Percentiles rank a stretch among this genome's conserved stretches.
Conservation (phyloP, 2,113 vertebrate genomes). For the Miniopterus natalensis region DNA sequence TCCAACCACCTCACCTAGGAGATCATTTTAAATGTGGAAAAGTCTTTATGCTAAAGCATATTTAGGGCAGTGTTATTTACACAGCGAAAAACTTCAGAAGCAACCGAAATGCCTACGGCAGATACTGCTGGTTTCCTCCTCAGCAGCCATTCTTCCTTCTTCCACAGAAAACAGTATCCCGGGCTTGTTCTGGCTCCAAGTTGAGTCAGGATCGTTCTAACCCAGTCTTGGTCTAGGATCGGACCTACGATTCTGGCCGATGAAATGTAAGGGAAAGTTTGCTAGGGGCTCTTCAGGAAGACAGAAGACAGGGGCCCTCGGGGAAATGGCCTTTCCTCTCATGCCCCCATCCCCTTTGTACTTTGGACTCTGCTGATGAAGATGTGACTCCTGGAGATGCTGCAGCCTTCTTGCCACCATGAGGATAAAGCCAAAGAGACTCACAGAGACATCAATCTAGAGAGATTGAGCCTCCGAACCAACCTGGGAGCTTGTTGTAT, state of each 20-base stretch:
- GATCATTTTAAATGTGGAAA: not conserved
- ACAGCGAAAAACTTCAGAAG: not conserved
- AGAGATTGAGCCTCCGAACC: not conserved
- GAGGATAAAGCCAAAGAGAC: not conserved
- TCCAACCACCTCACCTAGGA: not conserved
- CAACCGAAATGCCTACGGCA: not conserved
- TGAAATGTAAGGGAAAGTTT: not conserved
- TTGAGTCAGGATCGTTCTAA: not conserved
- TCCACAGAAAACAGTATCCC: not conserved
- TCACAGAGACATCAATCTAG: not conserved
- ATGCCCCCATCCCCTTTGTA: not conserved
- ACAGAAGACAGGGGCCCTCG: not conserved
- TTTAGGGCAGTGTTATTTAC: not conserved
- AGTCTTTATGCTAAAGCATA: not conserved
- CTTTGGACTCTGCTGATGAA: not conserved
- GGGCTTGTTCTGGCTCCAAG: not conserved
- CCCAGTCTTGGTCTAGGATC: not conserved
- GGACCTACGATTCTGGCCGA: not conserved
- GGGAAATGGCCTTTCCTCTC: not conserved
- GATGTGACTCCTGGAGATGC: not conserved
- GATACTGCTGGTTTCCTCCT: not conserved
- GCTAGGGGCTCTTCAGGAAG: conserved; percentile 17
- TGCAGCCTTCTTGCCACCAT: not conserved
- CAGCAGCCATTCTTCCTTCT: not conserved
- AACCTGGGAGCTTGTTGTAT: not conserved